Base-by-base conservation (phyloP, 2,888 invertebrate genomes). In the Cacoxenus indagator region DNA sequence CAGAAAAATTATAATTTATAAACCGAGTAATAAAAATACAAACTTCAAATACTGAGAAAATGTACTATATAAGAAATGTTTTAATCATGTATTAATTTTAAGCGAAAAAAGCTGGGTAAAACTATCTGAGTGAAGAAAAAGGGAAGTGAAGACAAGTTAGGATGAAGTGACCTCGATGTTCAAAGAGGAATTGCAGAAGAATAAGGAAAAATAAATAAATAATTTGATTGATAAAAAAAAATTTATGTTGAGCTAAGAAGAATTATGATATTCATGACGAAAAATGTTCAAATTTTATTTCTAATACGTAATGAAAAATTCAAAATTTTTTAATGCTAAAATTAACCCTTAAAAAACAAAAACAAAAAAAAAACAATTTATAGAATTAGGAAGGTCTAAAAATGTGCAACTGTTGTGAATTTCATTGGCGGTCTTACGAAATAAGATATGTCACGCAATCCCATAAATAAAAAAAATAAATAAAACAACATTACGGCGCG, bases 371-470 rank as follows among this genome's bases (percentile, higher is more conserved):
- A 70, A 75, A 73, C 70, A 70, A 72, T 37, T 69, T 9, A 64
- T 17, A 48, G 19, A 48, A 51, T 9, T 17, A 17, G 51, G 11
- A 3, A 51, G 22, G 17, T 19, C 9, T 62, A 22, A 61, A 31
- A 73, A 76, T 77, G 78, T 72, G 73, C 81, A 82, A 78, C 84
- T 85, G 83, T 82, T 85, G 83, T 82, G 82, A 85, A 85, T 82
- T 82, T 82, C 85, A 82, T 81, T 81, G 83, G 77, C 84, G 83
- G 82, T 79, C 51, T 57, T 37, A 62, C 62, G 61, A 51, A 24
- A 54, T 26, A 29, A 51, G n/a, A 54, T 26, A 29, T 31, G 31
- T 54, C 43, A 45, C 43, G 19, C 46, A 57, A 19, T 57, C 17
- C n/a, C 29, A 61, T 8, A 9, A 51, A 48, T 4, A 48, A 5